These are phyloP conservation scores for Alces alces DNA, from an alignment of 2,113 vertebrate species.

Conservation along the genomic window DNA sequence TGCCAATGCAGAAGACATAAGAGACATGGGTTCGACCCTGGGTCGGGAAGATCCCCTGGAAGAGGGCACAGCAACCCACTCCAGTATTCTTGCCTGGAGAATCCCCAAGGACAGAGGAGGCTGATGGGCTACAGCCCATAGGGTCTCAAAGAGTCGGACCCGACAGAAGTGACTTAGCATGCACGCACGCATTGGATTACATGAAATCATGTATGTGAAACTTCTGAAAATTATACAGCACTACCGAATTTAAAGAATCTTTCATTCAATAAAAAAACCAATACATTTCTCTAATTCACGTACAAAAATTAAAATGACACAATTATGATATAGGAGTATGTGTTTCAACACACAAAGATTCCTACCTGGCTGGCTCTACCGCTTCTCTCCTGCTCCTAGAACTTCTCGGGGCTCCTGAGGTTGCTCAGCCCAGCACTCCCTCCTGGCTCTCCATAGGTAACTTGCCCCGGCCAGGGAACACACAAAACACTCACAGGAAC, in stretches of 20 bases:
- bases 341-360: not conserved
- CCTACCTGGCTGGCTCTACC: not conserved
- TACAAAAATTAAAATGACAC: not conserved
- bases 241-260: not conserved
- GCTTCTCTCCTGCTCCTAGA: not conserved
- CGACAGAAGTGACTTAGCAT: accelerated
- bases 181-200: not conserved
- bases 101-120: not conserved
- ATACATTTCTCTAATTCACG: not conserved
- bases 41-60: not conserved
- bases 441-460: not conserved
- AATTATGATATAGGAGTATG: not conserved
- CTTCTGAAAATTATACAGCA: not conserved
- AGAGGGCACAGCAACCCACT: not conserved
- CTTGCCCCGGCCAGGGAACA: not conserved
- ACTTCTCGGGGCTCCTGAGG: not conserved
- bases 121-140: not conserved
- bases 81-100: not conserved
- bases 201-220: not conserved
- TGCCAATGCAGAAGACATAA: not conserved
- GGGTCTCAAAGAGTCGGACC: not conserved
- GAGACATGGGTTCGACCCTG: not conserved
- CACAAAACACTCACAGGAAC: accelerated
- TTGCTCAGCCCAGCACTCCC: not conserved
- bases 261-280: not conserved